Evolutionary conservation across 1,140 invertebrate species (phyloP).

Genomic region (Steinernema feltiae): DNA sequence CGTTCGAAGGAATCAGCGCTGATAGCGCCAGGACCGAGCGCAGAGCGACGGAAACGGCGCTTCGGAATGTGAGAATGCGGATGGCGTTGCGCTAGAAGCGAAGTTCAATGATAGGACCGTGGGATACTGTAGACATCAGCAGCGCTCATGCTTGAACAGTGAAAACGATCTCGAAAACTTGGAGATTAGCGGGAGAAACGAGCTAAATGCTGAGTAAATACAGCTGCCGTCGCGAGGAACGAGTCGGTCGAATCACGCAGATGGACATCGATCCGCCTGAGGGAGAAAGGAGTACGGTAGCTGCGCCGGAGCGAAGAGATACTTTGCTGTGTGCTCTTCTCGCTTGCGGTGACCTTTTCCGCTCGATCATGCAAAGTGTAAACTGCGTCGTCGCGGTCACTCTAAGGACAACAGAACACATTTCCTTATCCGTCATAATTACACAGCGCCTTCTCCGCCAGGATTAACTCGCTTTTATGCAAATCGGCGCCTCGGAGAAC

Average conservation of each 20-base stretch:
- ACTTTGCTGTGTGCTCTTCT: not conserved
- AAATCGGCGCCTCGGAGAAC: not conserved
- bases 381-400: not conserved
- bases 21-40: not conserved
- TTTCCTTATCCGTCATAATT: not conserved
- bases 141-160: too few species aligned
- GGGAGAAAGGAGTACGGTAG: not conserved
- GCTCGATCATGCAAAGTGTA: conserved; percentile 13
- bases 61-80: not conserved
- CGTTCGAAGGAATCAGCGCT: not conserved
- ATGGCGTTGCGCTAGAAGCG: not conserved
- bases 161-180: too few species aligned
- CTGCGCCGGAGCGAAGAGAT: not conserved
- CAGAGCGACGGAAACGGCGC: not conserved
- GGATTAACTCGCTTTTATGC: conserved; percentile 14
- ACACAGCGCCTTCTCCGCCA: not conserved
- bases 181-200: too few species aligned
- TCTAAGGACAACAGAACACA: conserved; percentile 2
- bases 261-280: too few species aligned
- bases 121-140: conserved; percentile 1
- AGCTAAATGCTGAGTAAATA: conserved; percentile 3
- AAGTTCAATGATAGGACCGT: not conserved
- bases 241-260: too few species aligned
- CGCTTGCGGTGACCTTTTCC: not conserved
- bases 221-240: not conserved